Evolutionary conservation across 2,797 vertebrate genomes (phyloP).

Genomic region (Anguilla megastoma): DNA sequence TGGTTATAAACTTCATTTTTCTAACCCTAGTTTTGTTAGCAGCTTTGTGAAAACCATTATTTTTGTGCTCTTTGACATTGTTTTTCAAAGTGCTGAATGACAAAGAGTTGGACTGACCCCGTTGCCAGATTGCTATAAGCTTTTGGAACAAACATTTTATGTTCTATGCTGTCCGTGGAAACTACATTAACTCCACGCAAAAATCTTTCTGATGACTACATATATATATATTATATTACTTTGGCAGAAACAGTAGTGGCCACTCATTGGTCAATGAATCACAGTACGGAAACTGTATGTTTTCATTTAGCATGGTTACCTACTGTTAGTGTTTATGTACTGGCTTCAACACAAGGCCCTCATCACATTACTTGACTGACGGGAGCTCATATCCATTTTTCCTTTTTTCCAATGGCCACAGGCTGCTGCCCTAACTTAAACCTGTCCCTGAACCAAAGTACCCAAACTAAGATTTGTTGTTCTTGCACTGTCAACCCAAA

Average conservation of each 20-base stretch:
- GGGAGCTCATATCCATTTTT: not conserved
- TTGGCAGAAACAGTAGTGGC: not conserved
- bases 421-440: not conserved
- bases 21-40: not conserved
- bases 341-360: not conserved
- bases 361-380: not conserved
- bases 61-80: not conserved
- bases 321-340: not conserved
- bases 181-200: not conserved
- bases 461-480: not conserved
- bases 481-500: not conserved
- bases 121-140: not conserved
- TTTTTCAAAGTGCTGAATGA: not conserved
- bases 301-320: not conserved
- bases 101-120: not conserved
- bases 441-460: not conserved
- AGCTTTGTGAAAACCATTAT: not conserved
- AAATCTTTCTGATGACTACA: not conserved
- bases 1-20: not conserved
- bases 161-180: not conserved
- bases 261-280: not conserved
- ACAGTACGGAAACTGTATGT: not conserved
- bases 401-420: not conserved
- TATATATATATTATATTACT: not conserved
- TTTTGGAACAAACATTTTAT: not conserved